These are phyloP conservation scores for Helarctos malayanus DNA, from an alignment of 2,797 vertebrate species.

Conservation along the genomic window DNA sequence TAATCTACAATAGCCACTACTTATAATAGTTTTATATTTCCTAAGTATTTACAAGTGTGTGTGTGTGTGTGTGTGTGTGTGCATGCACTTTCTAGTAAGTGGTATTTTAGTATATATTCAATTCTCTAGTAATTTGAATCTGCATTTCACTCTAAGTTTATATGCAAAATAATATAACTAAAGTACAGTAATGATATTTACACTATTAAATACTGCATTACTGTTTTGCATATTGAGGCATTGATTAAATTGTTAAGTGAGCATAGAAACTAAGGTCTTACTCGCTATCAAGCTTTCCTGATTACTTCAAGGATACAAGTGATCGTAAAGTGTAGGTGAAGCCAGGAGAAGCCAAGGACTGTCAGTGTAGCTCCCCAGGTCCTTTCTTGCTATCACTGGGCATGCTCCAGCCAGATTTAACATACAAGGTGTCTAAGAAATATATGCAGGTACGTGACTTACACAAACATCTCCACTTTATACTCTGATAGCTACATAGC, in stretches of 20 bases:
- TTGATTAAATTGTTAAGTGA: not conserved
- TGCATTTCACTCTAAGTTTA: not conserved
- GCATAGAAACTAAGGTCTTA: not conserved
- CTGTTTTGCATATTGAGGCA: not conserved
- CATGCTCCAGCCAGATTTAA: not conserved
- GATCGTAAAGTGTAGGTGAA: not conserved
- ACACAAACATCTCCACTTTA: no score
- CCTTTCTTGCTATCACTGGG: not conserved
- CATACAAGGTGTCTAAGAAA: not conserved
- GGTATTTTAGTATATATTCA: not conserved
- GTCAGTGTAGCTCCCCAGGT: fast-evolving
- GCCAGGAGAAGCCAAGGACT: not conserved
- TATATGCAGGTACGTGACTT: fast-evolving
- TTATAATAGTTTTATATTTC: not conserved
- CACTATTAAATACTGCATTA: not conserved
- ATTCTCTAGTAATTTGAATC: not conserved
- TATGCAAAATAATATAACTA: not conserved
- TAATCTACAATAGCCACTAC: not conserved
- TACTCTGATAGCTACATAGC: not conserved
- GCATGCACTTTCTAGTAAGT: not conserved
- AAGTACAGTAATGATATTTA: not conserved
- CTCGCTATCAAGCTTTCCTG: not conserved
- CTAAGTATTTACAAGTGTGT: not conserved
- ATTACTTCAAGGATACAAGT: not conserved
- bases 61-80: not conserved